A percentile compares a stretch with the other conserved stretches of the same genome.
Evolutionary conservation across 37 sponge, comb jelly and placozoan species (phyloP).

Genomic region (Haliclona indistincta): DNA sequence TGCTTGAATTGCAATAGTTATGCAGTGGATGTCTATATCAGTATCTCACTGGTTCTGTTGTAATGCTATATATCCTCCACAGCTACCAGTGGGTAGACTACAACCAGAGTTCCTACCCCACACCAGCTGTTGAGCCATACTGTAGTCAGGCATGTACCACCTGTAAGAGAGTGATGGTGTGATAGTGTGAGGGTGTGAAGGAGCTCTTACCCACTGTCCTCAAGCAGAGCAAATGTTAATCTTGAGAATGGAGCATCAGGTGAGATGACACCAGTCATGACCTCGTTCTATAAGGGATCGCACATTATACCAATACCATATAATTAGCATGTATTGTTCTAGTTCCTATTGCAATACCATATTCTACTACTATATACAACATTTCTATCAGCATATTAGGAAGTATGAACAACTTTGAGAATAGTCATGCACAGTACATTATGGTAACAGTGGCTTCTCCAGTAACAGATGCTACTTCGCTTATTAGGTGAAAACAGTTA

Average conservation of each 20-base stretch:
- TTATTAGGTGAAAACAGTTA: no score
- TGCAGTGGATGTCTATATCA: no score
- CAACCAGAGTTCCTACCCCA: slow-evolving; percentile 29
- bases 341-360: no score
- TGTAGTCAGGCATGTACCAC: slow-evolving; percentile 21
- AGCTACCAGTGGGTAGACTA: neutral
- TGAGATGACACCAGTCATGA: slow-evolving; percentile 44
- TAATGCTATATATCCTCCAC: neutral
- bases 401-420: neutral
- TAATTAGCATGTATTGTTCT: no score
- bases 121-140: slow-evolving; percentile 2
- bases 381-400: neutral
- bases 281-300: slow-evolving; percentile 44
- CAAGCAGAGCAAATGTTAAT: slow-evolving; percentile 46
- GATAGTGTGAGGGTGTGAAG: neutral
- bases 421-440: no score
- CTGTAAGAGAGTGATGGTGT: no score
- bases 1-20: no score
- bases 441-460: no score
- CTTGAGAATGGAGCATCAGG: slow-evolving; percentile 38
- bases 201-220: slow-evolving; percentile 51
- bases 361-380: no score
- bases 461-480: no score
- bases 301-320: no score
- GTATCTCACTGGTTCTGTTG: no score